A percentile compares a stretch with the other conserved stretches of the same genome.
Conservation (phyloP, 1,140 invertebrate genomes). For the Battus philenor region DNA sequence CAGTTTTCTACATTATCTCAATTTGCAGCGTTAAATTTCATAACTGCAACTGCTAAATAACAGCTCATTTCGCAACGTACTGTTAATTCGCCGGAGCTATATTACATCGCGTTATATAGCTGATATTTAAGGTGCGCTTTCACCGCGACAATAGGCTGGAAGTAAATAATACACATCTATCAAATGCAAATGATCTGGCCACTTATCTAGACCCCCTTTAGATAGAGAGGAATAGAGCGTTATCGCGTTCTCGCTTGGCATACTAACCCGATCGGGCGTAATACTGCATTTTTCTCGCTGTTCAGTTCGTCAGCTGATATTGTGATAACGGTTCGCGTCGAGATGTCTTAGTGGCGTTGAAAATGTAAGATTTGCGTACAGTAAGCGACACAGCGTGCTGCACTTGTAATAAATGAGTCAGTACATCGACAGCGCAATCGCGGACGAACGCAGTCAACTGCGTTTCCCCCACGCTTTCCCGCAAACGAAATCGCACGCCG, state of each 20-base stretch:
- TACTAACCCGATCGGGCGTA: conserved; percentile 59
- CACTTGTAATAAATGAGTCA: conserved; percentile 35
- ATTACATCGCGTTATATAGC: conserved; percentile 8
- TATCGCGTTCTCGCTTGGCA: conserved; percentile 38
- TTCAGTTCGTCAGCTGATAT: conserved; percentile 57
- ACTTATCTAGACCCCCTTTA: conserved; percentile 55
- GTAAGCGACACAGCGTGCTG: conserved; percentile 33
- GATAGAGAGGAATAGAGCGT: conserved; percentile 35
- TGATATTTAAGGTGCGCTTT: conserved; percentile 30
- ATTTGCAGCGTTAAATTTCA: conserved; percentile 45
- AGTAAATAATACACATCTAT: conserved; percentile 58
- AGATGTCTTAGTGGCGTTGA: conserved; percentile 30
- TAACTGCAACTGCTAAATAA: too few species aligned
- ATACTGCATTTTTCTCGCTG: conserved; percentile 46
- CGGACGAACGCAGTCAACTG: conserved; percentile 39
- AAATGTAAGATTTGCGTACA: conserved; percentile 53
- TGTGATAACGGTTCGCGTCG: conserved; percentile 30
- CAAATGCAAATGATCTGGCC: conserved; percentile 63
- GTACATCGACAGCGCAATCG: conserved; percentile 36
- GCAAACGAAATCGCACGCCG: conserved; percentile 47
- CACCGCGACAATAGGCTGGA: conserved; percentile 43
- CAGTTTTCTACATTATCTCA: conserved; percentile 44
- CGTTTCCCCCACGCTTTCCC: conserved; percentile 39
- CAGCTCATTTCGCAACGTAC: too few species aligned
- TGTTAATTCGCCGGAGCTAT: conserved; percentile 20